Evolutionary conservation across 2,797 vertebrate genomes (phyloP).

Genomic region (Yasuhikotakia modesta): DNA sequence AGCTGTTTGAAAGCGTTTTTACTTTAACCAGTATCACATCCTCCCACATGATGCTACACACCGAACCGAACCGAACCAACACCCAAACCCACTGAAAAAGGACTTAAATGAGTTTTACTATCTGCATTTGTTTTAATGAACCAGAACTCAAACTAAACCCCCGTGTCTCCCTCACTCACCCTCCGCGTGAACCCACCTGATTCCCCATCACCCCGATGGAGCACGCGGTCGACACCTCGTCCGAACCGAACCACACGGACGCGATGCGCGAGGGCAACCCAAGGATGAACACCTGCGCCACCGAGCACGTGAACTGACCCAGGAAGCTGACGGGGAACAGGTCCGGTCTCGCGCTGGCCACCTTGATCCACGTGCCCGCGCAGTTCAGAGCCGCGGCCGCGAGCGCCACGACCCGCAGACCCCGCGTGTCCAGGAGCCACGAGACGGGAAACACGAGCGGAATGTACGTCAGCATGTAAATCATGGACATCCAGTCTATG

Average conservation of each 20-base stretch:
- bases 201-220: slow-evolving; percentile 94
- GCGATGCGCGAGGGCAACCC: slow-evolving; percentile 91
- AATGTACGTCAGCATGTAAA: slow-evolving; percentile 94
- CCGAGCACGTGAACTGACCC: slow-evolving; percentile 81
- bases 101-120: no score
- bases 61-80: no score
- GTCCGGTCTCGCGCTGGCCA: slow-evolving; percentile 79
- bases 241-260: slow-evolving; percentile 92
- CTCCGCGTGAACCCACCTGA: slow-evolving; percentile 78
- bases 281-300: slow-evolving; percentile 93
- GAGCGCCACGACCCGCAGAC: slow-evolving; percentile 86
- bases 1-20: no score
- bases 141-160: no score
- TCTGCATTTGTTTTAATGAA: no score
- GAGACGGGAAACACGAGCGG: slow-evolving; percentile 91
- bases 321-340: slow-evolving; percentile 85
- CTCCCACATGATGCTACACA: no score
- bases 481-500: slow-evolving; percentile 91
- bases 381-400: slow-evolving; percentile 86
- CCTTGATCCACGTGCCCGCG: slow-evolving; percentile 91
- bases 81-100: no score
- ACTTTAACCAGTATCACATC: no score
- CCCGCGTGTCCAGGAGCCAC: slow-evolving; percentile 89
- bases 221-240: slow-evolving; percentile 95
- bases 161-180: no score